Conservation (phyloP, 1,140 invertebrate species). For the Zaprionus kolodkinae region DNA sequence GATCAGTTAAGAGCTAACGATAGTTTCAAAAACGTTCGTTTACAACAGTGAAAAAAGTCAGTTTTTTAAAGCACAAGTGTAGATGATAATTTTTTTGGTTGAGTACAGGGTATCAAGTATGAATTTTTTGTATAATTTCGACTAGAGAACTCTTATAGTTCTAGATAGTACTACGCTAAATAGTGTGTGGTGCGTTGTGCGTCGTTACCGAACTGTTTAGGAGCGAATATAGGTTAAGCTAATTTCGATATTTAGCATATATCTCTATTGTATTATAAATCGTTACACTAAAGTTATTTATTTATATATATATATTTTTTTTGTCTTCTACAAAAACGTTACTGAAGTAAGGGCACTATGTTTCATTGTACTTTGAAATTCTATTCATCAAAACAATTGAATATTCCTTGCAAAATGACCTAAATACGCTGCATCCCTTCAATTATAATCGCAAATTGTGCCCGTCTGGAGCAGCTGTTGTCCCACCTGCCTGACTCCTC, state of each 20-base stretch:
- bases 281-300: neutral
- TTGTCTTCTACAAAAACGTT: neutral
- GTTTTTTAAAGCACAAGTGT: constrained; percentile 7
- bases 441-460: neutral
- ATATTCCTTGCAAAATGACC: constrained; percentile 2
- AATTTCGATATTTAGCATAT: neutral
- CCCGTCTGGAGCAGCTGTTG: neutral
- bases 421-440: neutral
- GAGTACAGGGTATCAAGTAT: neutral
- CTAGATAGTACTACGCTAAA: neutral
- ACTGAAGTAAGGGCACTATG: constrained; percentile 6
- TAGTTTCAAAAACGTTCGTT: neutral
- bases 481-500: neutral
- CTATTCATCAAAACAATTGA: constrained; percentile 2
- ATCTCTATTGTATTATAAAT: neutral
- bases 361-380: constrained; percentile 8
- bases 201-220: neutral
- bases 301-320: neutral
- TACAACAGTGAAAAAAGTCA: constrained; percentile 2
- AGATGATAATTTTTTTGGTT: neutral
- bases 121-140: neutral
- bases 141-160: neutral
- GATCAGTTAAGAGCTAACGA: constrained; percentile 3
- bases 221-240: neutral
- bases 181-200: constrained; percentile 3